Evolutionary conservation across 2,797 vertebrate genomes (phyloP), one percentile per base, ranked within the genome.

Genomic region (Melanotaenia maccullochi): DNA sequence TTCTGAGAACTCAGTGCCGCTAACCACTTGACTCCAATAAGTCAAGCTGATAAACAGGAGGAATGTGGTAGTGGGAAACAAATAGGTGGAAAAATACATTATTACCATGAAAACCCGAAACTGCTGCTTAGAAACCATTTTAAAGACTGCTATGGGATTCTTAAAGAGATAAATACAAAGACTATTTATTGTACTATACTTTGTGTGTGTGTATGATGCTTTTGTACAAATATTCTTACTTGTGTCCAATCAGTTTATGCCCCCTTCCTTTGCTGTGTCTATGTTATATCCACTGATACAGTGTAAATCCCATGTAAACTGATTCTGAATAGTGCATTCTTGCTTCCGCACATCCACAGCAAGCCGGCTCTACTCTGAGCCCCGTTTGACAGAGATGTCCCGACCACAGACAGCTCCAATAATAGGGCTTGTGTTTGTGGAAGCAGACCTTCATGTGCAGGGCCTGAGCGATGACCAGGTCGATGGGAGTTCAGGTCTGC

Each of bases 271-370:
- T 56, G 76, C 54, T 9, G 54, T 59, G 16, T 58, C 55, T 35
- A 22, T 40, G 68, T 70, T 35, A 35, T 9, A 65, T 77, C 73
- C 68, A 28, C 36, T 28, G 49, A 73, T 63, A 76, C 44, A 2
- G 38, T 25, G 9, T 68, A 32, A 74, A 77, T 77, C 76, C 52
- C 52, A 58, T 11, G 76, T 67, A 83, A 89, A 88, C 58, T 0
- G 85, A 91, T 90, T 91, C 8, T 52, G 60, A 74, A 69, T 33
- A 71, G 60, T 52, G 65, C 80, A 86, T 87, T 90, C 82, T 62
- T 81, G 60, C 74, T 65, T 74, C 60, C 42, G 74, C 9, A 38
- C 35, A 73, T 24, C 22, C 65, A 57, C 40, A 25, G 61, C 14
- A 9, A 64, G 63, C 66, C 73, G 49, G 76, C 69, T 77, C 68